phyloP scores from a whole-genome alignment of 2,888 invertebrate species.

The Phyllotreta striolata region DNA sequence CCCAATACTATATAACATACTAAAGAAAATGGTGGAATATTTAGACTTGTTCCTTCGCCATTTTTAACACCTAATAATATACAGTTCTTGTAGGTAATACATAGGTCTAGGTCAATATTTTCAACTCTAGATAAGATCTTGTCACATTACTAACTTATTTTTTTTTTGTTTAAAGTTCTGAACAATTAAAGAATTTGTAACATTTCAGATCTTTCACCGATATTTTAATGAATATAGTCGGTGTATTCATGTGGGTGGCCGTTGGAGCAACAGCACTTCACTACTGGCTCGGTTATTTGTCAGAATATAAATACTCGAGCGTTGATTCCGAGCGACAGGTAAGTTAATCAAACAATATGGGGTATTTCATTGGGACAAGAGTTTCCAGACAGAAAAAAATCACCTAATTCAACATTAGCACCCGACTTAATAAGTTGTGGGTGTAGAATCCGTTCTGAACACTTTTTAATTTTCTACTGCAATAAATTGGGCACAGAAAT shows the following conservation, averaged over 20 bases:
- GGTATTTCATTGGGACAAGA: background rate
- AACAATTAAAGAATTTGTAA: background rate
- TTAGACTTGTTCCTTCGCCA: no score
- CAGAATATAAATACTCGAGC: conserved; percentile 78
- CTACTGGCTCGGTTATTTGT: conserved; percentile 88
- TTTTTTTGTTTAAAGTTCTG: background rate
- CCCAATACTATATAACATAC: no score
- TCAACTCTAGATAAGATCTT: no score
- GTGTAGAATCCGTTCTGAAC: no score
- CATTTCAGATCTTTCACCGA: conserved; percentile 75
- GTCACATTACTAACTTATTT: no score
- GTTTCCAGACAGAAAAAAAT: conserved; percentile 4
- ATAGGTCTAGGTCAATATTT: background rate
- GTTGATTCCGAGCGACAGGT: conserved; percentile 78
- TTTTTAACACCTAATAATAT: background rate
- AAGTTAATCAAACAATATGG: conserved; percentile 48
- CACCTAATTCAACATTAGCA: no score
- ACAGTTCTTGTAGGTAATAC: background rate
- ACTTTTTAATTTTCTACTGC: no score
- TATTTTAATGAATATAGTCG: conserved; percentile 87
- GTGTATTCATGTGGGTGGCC: conserved; percentile 84
- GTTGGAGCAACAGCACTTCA: conserved; percentile 87
- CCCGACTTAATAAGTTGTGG: no score
- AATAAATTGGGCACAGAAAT: no score
- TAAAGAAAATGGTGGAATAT: background rate